Conservation (phyloP, 1,140 invertebrate species). For the Eupeodes corollae region DNA sequence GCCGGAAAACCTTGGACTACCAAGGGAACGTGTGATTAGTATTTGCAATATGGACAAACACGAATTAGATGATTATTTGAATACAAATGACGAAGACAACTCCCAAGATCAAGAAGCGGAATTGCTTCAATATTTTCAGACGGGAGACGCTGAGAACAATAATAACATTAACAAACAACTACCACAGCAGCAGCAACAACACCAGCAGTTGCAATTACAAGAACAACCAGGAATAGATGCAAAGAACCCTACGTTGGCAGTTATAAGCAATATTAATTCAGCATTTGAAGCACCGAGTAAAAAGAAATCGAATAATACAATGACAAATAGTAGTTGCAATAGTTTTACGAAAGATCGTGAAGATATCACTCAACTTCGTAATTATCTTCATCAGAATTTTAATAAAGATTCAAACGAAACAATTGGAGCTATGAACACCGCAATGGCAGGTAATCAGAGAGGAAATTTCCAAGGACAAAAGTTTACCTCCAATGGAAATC, state of each 20-base stretch:
- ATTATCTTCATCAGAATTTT: conserved; percentile 7
- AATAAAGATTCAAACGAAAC: background rate
- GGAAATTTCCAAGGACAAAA: background rate
- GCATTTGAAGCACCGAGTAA: background rate
- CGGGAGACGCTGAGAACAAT: conserved; percentile 40
- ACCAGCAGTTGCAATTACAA: conserved; percentile 3
- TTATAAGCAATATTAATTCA: background rate
- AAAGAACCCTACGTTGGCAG: background rate
- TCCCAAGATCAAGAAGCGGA: conserved; percentile 71
- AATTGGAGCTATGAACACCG: background rate
- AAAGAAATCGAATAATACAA: background rate
- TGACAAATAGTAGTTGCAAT: background rate
- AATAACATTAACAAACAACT: background rate
- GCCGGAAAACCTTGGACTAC: conserved; percentile 30
- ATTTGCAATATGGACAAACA: conserved; percentile 64
- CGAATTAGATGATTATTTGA: conserved; percentile 59
- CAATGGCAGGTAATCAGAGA: no score
- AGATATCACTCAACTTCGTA: conserved; percentile 1
- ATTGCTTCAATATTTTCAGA: conserved; percentile 64
- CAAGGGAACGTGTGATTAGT: conserved; percentile 51
- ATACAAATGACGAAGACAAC: conserved; percentile 52
- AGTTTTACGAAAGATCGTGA: background rate
- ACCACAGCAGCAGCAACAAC: conserved; percentile 1
- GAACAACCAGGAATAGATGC: conserved; percentile 10
- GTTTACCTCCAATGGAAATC: background rate